Base-by-base conservation (phyloP, 2,888 invertebrate genomes). In the Exephanes ischioxanthus region DNA sequence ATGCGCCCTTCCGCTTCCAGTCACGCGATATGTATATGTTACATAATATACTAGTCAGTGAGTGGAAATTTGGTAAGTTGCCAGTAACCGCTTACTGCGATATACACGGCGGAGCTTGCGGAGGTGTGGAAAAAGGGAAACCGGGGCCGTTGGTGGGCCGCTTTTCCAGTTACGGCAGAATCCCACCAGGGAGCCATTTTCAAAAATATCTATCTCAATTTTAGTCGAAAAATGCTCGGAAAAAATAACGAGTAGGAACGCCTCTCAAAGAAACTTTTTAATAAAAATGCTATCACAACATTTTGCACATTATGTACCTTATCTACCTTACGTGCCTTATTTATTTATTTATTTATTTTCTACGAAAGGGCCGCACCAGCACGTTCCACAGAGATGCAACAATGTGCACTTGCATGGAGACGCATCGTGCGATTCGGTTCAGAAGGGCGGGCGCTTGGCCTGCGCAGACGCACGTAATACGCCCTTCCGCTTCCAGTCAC, bases 41-140 rank as follows among this genome's bases (percentile, higher is more conserved):
- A 58, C 33, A 61, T 30, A 33, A 61, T 61, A 33, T 26, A 61
- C 33, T 61, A 41, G 51, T 55, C 19, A 73, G 51, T 70, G 80
- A 76, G 37, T 37, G 55, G 33, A 70, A 80, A 79, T 87, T 84
- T 68, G 79, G 73, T 33, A 63, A 73, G 73, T 73, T 84, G 78
- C 70, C 67, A 76, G 75, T 75, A 85, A 85, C 55, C 75, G 79
- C 71, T 78, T 82, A 75, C 55, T 71, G 75, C 67, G 70, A 53
- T 51, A 66, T 76, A 51, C 11, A 67, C n/a, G 48, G 7, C 63
- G 33, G 71, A 33, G 26, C 4, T 58, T 19, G 16, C 51, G 19
- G n/a, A 77, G 22, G n/a, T 66, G 72, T 33, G n/a, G 26, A 11
- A n/a, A 75, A 63, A 33, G 48, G 19, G 45, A 22, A 9, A n/a